Conservation (phyloP, 92 coral and sea anemone species). For the Bergia sp. region DNA sequence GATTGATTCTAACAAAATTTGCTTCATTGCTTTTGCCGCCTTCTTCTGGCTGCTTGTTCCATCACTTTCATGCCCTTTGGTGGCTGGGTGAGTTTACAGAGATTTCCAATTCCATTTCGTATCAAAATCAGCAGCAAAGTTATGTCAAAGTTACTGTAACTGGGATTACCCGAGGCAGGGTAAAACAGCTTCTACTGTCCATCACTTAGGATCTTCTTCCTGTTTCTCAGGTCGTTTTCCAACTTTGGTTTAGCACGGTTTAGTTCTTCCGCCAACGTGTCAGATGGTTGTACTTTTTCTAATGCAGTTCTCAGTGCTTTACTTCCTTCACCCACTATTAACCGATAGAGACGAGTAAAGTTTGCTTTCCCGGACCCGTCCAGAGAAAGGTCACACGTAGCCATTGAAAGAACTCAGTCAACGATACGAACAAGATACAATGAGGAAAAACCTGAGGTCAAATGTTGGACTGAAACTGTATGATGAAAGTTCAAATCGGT, state of each 20-base stretch:
- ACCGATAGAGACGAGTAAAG: constrained; percentile 44
- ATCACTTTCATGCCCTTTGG: constrained; percentile 21
- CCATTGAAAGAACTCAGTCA: constrained; percentile 7
- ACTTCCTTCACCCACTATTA: constrained; percentile 58
- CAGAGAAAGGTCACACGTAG: neutral
- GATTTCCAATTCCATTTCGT: constrained; percentile 37
- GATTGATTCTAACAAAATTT: too few species aligned
- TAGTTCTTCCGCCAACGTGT: constrained; percentile 28
- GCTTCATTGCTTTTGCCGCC: too few species aligned
- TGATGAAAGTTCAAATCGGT: neutral
- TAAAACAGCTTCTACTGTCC: too few species aligned
- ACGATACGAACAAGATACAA: neutral
- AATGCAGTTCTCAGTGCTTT: constrained; percentile 36
- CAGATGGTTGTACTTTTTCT: constrained; percentile 19
- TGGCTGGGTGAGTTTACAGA: constrained; percentile 46
- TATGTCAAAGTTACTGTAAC: constrained; percentile 56
- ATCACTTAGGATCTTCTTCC: constrained; percentile 24
- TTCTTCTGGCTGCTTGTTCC: too few species aligned
- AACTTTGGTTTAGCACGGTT: constrained; percentile 8
- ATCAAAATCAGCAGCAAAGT: constrained; percentile 58
- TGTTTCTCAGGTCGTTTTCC: constrained; percentile 33
- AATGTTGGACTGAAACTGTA: too few species aligned
- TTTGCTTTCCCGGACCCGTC: constrained; percentile 44
- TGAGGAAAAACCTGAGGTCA: too few species aligned
- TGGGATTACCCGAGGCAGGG: constrained; percentile 54